Conservation (phyloP, 2,797 vertebrate species). For the Malacoctenus gilli region DNA sequence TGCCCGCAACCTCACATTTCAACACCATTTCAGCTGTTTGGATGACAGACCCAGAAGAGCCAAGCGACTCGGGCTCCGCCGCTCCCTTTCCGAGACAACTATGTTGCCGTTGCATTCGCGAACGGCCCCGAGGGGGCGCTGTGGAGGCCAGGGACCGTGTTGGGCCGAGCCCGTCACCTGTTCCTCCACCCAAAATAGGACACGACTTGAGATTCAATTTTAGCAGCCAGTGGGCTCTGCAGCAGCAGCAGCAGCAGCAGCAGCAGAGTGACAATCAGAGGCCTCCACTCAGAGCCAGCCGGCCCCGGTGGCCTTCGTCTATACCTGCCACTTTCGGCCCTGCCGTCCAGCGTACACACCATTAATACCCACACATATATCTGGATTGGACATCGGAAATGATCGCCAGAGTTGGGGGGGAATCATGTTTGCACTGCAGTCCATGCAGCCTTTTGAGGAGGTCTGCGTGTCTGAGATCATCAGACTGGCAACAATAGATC, state of each 20-base stretch:
- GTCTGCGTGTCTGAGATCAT: constrained; percentile 35
- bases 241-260: constrained; percentile 54
- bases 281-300: constrained; percentile 64
- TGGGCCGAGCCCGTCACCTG: constrained; percentile 76
- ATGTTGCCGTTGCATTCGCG: constrained; percentile 68
- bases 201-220: constrained; percentile 82
- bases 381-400: no score
- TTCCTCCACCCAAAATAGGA: constrained; percentile 80
- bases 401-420: constrained; percentile 28
- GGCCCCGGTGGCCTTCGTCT: constrained; percentile 63
- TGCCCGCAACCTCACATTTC: no score
- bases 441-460: constrained; percentile 4
- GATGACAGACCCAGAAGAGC: no score
- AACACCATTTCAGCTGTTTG: no score
- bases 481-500: constrained; percentile 32
- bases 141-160: constrained; percentile 59
- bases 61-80: constrained; percentile 12
- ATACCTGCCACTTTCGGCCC: constrained; percentile 69
- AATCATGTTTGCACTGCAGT: constrained; percentile 24
- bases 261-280: constrained; percentile 75
- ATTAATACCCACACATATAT: constrained; percentile 59
- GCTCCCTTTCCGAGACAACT: constrained; percentile 71
- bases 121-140: constrained; percentile 63
- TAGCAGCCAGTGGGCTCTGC: constrained; percentile 69
- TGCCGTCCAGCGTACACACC: constrained; percentile 41